These are phyloP conservation scores for Lomographa bimaculata DNA, from an alignment of 2,888 invertebrate genomes.

Conservation along the genomic window DNA sequence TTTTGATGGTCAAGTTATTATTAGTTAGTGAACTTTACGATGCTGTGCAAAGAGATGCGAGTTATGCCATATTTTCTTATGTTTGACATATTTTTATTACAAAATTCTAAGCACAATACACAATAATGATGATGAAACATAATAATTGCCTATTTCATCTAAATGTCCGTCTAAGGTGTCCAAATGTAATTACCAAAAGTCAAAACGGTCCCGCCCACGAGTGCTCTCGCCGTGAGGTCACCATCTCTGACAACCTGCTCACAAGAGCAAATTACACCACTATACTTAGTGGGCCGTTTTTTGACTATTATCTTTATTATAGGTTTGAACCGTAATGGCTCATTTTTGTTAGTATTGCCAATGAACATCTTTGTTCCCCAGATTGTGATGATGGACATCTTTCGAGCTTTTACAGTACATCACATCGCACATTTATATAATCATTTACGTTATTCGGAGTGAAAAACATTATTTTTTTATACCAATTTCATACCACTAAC, in stretches of 20 bases:
- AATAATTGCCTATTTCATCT: slow-evolving; percentile 81
- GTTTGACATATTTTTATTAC: too few relatives aligned
- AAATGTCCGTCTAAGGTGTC: slow-evolving; percentile 82
- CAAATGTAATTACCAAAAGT: slow-evolving; percentile 82
- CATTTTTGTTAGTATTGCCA: slow-evolving; percentile 71
- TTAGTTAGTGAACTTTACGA: too few relatives aligned
- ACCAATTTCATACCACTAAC: too few relatives aligned
- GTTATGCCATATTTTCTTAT: too few relatives aligned
- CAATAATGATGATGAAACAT: slow-evolving; percentile 72
- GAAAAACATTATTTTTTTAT: background rate
- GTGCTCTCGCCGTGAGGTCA: slow-evolving; percentile 74
- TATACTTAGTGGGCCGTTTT: slow-evolving; percentile 71
- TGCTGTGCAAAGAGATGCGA: too few relatives aligned
- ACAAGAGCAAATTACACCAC: slow-evolving; percentile 78
- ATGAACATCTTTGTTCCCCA: slow-evolving; percentile 43
- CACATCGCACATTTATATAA: too few relatives aligned
- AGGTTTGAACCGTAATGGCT: slow-evolving; percentile 68
- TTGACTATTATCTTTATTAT: slow-evolving; percentile 78
- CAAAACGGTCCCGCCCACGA: slow-evolving; percentile 79
- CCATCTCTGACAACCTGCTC: slow-evolving; percentile 77
- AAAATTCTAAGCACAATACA: slow-evolving; percentile 54
- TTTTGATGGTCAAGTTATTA: too few relatives aligned
- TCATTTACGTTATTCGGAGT: too few relatives aligned
- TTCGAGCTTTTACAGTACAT: slow-evolving; percentile 4
- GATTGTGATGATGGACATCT: slow-evolving; percentile 7